Conservation (phyloP, 2,113 vertebrate species). For the Cyrtonyx montezumae region DNA sequence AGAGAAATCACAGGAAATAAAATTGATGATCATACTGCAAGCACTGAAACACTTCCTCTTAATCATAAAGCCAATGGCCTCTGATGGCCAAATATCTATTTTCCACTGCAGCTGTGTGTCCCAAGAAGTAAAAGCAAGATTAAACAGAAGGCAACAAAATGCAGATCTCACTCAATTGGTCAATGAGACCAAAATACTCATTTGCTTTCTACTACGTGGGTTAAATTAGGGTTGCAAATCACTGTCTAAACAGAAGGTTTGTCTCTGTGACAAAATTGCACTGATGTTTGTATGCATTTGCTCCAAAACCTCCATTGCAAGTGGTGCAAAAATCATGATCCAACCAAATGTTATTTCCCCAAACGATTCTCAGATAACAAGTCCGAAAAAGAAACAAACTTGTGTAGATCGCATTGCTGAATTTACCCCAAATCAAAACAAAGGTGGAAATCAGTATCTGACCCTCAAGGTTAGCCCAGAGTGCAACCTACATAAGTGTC, state of each 20-base stretch:
- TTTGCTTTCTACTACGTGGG: background rate
- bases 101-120: background rate
- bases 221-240: background rate
- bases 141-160: background rate
- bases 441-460: background rate
- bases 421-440: background rate
- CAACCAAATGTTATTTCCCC: background rate
- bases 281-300: background rate
- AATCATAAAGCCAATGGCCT: background rate
- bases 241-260: background rate
- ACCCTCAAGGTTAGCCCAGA: background rate
- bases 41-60: background rate
- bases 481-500: background rate
- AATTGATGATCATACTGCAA: background rate
- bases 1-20: constrained; percentile 17
- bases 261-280: background rate
- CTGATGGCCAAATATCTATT: background rate
- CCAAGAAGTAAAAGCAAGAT: background rate
- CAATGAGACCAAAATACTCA: background rate
- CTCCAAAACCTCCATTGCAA: background rate
- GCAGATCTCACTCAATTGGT: background rate
- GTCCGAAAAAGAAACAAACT: background rate
- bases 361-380: background rate
- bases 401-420: background rate
- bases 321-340: background rate